Evolutionary conservation across 2,888 invertebrate genomes (phyloP).

Genomic region (Slavum lentiscoides): DNA sequence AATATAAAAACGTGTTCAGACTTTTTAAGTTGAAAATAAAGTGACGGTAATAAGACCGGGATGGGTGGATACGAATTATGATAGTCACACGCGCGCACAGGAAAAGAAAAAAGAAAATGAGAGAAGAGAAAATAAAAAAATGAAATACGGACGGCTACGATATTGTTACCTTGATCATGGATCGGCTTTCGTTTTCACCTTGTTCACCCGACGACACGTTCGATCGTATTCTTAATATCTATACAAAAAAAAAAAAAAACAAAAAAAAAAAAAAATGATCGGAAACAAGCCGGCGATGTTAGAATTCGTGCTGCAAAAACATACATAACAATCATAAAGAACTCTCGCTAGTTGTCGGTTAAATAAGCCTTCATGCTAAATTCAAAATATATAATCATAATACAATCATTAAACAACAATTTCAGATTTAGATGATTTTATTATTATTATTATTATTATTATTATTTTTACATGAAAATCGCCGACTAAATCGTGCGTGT

Average conservation of each 20-base stretch:
- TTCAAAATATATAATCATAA: neutral
- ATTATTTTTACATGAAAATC: too few species aligned
- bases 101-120: neutral
- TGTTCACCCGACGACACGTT: conserved; percentile 36
- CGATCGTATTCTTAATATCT: conserved; percentile 41
- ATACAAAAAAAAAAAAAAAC: conserved; percentile 37
- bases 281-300: conserved; percentile 40
- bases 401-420: neutral
- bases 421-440: neutral
- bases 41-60: conserved; percentile 1
- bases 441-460: neutral
- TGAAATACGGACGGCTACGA: neutral
- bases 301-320: conserved; percentile 30
- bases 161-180: conserved; percentile 44
- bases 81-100: neutral
- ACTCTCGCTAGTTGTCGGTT: neutral
- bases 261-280: conserved; percentile 47
- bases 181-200: conserved; percentile 19
- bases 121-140: neutral
- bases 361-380: conserved; percentile 12
- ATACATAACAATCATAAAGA: conserved; percentile 23
- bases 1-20: conserved; percentile 40
- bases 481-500: too few species aligned
- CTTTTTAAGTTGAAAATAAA: conserved; percentile 39
- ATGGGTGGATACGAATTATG: conserved; percentile 27